Evolutionary conservation across 2,797 vertebrate genomes (phyloP).

Genomic region (Psittacula echo): DNA sequence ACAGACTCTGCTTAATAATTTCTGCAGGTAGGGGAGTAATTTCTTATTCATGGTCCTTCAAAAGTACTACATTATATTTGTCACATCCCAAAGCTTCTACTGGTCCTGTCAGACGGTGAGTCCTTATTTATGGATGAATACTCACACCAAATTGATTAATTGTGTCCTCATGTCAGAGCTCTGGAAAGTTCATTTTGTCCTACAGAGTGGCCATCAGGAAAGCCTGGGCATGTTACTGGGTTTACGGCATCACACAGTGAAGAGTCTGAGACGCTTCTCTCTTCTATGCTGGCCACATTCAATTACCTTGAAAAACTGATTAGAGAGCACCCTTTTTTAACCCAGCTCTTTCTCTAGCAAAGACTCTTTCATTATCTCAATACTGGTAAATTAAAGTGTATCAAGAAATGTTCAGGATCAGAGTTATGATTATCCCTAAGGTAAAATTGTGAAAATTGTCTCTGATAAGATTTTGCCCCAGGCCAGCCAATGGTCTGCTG

Average conservation of each 20-base stretch:
- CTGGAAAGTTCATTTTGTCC: neutral
- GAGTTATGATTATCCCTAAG: neutral
- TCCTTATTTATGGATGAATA: conserved; percentile 7
- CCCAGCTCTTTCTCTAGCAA: neutral
- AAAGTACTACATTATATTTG: neutral
- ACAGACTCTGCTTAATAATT: neutral
- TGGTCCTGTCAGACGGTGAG: neutral
- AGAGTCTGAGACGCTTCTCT: neutral
- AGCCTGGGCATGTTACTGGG: neutral
- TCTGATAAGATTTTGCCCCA: neutral
- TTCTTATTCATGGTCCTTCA: conserved; percentile 12
- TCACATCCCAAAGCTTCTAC: neutral
- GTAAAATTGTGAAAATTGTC: neutral
- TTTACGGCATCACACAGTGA: neutral
- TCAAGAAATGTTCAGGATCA: neutral
- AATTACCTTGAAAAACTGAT: neutral
- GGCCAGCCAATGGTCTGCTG: neutral
- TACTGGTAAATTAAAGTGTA: neutral
- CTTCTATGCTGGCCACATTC: neutral
- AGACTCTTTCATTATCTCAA: rapidly evolving
- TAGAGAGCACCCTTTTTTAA: neutral
- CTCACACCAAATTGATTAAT: neutral
- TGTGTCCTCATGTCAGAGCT: neutral
- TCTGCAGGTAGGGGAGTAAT: neutral
- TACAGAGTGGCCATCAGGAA: neutral